Evolutionary conservation across 2,888 invertebrate species (phyloP), one percentile per base, ranked within the genome.

Genomic region (Drosophila setosimentum): DNA sequence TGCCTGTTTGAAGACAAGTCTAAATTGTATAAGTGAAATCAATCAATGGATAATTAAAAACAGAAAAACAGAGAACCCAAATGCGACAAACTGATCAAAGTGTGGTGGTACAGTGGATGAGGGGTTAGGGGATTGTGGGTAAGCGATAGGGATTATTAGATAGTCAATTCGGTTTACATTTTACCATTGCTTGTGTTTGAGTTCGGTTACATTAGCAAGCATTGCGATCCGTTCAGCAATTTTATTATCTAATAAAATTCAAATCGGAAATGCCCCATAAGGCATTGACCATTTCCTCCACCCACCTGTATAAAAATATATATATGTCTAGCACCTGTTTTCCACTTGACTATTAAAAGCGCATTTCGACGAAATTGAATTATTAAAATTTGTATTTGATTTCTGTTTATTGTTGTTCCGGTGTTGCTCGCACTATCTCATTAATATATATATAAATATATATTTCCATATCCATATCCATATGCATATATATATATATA

Each of bases 271-370:
- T 72, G 53, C 42, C 67, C 30, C 50, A 75, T 65, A 76, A 74
- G 75, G 74, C 67, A 40, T 64, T 69, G 72, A 66, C 74, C 74
- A 70, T 70, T 79, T 81, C 70, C 84, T 80, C 48, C 18, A n/a
- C 18, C 37, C 27, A 29, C 24, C 32, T 5, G 21, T 21, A 1
- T 21, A 21, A 40, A 21, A 5, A 21, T 11, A 42, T 21, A 42
- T 8, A 5, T 35, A 3, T 58, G 53, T 11, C 11, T 32, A 27
- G 57, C 74, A 60, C 61, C 57, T 59, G 70, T 42, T 71, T 71
- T 57, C 61, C 62, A 66, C 37, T 45, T 13, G 50, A 53, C 74
- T 69, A 87, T 89, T 84, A 87, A 81, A 83, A 87, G 68, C 73
- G 53, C 79, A 87, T 84, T 89, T 66, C 59, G 48, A 78, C 59